Base-by-base conservation (phyloP, 2,113 vertebrate genomes). In the Trematomus loennbergii region DNA sequence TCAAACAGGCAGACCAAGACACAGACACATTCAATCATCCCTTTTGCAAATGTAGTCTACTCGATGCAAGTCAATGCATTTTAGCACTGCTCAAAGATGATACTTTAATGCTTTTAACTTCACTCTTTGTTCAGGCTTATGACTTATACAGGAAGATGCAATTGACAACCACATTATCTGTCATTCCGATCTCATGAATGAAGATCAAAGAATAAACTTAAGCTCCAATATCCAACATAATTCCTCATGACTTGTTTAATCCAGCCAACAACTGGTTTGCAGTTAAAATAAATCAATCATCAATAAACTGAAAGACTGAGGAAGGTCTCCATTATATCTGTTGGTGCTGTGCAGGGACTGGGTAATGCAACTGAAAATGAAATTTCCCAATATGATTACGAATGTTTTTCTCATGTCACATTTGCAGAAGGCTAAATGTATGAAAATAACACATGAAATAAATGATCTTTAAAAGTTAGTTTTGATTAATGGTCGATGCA, bases 201-300 rank as follows among this genome's bases (percentile, higher is more conserved):
- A 1, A 62, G 59, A 84, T 82, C 75, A 84, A 82, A 75, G 66
- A 65, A 64, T 36, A 55, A 54, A 72, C 43, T 18, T 9, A 20
- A 43, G 36, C 62, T 65, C n/a, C 45, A 54, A 22, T 62, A 85
- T 77, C 71, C 55, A 13, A 33, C 63, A 71, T 77, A 76, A 77
- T 69, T 81, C 73, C 57, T 25, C 71, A 69, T 33, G 63, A n/a
- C 58, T 83, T 53, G 45, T 62, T 73, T 63, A 71, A 77, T 79
- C 77, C 76, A 61, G 53, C 10, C 66, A 75, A 58, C 75, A 66
- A 75, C 50, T 58, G 55, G 40, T 65, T 74, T 68, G 29, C 8
- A 53, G 20, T n/a, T n/a, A n/a, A n/a, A n/a, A n/a, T n/a, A n/a
- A n/a, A n/a, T n/a, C n/a, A n/a, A n/a, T n/a, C n/a, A n/a, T n/a